phyloP scores from a whole-genome alignment of 2,113 vertebrate species.

The Chamaea fasciata region DNA sequence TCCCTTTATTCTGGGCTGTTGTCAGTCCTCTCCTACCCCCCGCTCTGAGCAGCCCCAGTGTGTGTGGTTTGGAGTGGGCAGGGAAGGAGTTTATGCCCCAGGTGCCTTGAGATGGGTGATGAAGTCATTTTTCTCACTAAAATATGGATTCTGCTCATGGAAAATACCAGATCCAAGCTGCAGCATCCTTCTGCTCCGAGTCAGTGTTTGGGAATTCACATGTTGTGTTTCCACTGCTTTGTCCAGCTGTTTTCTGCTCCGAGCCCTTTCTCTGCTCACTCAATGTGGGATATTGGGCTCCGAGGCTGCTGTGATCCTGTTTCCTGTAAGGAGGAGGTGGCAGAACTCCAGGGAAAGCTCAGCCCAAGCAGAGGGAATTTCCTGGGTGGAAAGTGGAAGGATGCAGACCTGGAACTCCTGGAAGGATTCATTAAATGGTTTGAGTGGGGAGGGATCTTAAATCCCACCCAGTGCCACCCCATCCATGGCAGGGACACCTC shows the following conservation, averaged over 20 bases:
- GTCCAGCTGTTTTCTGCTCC: background rate
- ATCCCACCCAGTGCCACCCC: fast-evolving
- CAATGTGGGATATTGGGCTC: fast-evolving
- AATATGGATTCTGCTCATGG: background rate
- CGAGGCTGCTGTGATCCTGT: background rate
- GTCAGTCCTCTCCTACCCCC: background rate
- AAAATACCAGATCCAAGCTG: background rate
- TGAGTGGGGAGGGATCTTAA: fast-evolving
- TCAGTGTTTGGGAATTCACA: background rate
- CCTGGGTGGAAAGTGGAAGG: background rate
- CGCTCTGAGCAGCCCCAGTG: background rate
- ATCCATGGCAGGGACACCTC: background rate
- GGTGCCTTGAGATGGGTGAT: background rate
- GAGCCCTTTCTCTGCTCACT: background rate
- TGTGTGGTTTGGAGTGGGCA: background rate
- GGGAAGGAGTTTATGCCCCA: background rate
- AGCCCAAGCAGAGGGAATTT: background rate
- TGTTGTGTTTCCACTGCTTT: background rate
- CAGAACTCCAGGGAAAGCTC: background rate
- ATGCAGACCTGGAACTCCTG: fast-evolving
- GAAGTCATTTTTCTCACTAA: background rate
- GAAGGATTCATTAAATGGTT: background rate
- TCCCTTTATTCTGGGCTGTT: background rate
- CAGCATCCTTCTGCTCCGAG: background rate
- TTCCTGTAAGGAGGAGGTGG: background rate